Percentiles rank a stretch among this genome's conserved stretches.
phyloP scores from a whole-genome alignment of 2,888 invertebrate species.

The Helleia helle region DNA sequence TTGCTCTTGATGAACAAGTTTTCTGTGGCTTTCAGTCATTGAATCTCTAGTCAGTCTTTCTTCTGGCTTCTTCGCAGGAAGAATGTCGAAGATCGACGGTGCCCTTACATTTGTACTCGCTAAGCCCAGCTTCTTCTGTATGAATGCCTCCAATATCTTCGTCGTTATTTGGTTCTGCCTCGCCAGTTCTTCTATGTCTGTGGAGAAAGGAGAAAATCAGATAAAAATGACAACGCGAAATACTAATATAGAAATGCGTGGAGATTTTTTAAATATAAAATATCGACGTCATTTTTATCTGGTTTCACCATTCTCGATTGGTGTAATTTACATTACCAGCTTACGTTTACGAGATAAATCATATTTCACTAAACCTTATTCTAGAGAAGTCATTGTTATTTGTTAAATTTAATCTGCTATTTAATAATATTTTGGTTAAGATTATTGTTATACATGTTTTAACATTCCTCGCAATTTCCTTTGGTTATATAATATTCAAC shows the following conservation, averaged over 20 bases:
- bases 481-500: too few species aligned
- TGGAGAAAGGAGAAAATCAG: slow-evolving; percentile 61
- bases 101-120: slow-evolving; percentile 56
- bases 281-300: slow-evolving; percentile 68
- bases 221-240: slow-evolving; percentile 66
- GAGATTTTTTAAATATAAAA: slow-evolving; percentile 22
- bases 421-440: too few species aligned
- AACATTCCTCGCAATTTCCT: too few species aligned
- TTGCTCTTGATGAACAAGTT: slow-evolving; percentile 15
- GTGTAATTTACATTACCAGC: not conserved
- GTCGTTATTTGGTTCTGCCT: slow-evolving; percentile 84
- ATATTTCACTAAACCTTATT: not conserved
- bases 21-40: slow-evolving; percentile 21
- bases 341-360: too few species aligned
- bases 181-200: slow-evolving; percentile 76
- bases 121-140: slow-evolving; percentile 80
- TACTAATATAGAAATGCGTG: slow-evolving; percentile 25
- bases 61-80: slow-evolving; percentile 62
- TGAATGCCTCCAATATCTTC: slow-evolving; percentile 82
- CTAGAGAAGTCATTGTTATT: not conserved
- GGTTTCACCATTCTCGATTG: slow-evolving; percentile 42
- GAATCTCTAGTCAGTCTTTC: slow-evolving; percentile 31
- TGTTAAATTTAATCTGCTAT: too few species aligned
- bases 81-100: slow-evolving; percentile 78
- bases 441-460: too few species aligned